phyloP scores from a whole-genome alignment of 1,140 invertebrate species.

The Bombyx mandarina region DNA sequence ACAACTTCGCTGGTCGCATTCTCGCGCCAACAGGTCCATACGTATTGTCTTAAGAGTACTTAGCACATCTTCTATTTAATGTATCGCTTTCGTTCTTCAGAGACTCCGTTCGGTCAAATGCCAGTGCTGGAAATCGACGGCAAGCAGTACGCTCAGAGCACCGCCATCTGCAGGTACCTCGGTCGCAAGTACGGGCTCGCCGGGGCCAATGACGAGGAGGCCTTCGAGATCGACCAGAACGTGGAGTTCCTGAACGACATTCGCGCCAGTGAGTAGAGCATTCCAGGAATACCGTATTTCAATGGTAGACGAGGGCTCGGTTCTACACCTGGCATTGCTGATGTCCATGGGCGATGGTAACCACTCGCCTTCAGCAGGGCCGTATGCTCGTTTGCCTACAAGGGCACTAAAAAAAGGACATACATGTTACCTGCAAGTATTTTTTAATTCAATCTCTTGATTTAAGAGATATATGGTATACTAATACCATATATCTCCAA shows the following conservation, averaged over 20 bases:
- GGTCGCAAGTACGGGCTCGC: slow-evolving; percentile 68
- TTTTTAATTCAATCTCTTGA: too few species aligned
- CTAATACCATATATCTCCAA: too few species aligned
- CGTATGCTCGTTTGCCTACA: too few species aligned
- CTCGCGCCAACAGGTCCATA: slow-evolving; percentile 74
- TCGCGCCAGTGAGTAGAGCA: slow-evolving; percentile 28
- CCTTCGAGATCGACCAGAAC: slow-evolving; percentile 74
- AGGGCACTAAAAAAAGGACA: too few species aligned
- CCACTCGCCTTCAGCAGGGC: too few species aligned
- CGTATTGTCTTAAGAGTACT: slow-evolving; percentile 61
- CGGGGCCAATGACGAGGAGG: slow-evolving; percentile 75
- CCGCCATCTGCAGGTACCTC: slow-evolving; percentile 77
- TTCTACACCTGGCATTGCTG: too few species aligned
- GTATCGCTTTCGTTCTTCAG: slow-evolving; percentile 12
- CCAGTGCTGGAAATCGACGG: slow-evolving; percentile 80
- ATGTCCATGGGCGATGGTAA: too few species aligned
- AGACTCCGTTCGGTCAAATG: slow-evolving; percentile 72
- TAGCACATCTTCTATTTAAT: too few species aligned
- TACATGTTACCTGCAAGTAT: too few species aligned
- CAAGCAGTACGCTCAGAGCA: slow-evolving; percentile 73
- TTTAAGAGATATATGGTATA: too few species aligned
- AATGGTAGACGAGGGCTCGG: too few species aligned
- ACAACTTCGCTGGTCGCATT: slow-evolving; percentile 49
- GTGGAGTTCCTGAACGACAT: slow-evolving; percentile 74
- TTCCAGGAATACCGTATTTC: too few species aligned